Conservation (phyloP, 2,113 vertebrate genomes). For the Pontoporia blainvillei region DNA sequence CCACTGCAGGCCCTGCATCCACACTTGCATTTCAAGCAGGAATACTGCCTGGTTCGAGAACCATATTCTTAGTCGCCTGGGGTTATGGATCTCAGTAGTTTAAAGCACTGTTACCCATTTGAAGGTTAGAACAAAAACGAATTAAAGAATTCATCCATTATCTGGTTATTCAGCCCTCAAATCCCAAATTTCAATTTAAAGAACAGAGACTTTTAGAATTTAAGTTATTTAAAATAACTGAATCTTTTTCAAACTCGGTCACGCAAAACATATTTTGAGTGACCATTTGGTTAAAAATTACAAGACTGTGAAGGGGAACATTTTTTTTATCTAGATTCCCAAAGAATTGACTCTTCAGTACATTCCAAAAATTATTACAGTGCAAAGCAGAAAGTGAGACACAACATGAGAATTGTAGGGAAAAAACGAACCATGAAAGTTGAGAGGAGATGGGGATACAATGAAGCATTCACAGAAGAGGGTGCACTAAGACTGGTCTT, state of each 20-base stretch:
- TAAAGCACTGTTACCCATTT: not conserved
- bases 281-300: not conserved
- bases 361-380: not conserved
- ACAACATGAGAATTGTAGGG: not conserved
- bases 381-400: not conserved
- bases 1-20: not conserved
- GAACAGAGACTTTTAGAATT: not conserved
- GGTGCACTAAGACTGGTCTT: not conserved
- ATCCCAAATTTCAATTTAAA: not conserved
- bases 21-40: not conserved
- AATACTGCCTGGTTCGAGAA: not conserved
- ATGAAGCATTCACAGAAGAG: not conserved
- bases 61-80: not conserved
- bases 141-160: not conserved
- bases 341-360: not conserved
- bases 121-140: conserved; percentile 32
- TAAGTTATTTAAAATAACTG: not conserved
- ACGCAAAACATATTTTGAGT: not conserved
- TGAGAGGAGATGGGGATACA: not conserved
- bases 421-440: not conserved
- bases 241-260: not conserved
- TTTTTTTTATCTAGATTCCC: not conserved
- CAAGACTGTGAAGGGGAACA: not conserved
- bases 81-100: not conserved
- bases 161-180: not conserved